Conservation (phyloP, 2,113 vertebrate genomes). For the Calidris pugnax region DNA sequence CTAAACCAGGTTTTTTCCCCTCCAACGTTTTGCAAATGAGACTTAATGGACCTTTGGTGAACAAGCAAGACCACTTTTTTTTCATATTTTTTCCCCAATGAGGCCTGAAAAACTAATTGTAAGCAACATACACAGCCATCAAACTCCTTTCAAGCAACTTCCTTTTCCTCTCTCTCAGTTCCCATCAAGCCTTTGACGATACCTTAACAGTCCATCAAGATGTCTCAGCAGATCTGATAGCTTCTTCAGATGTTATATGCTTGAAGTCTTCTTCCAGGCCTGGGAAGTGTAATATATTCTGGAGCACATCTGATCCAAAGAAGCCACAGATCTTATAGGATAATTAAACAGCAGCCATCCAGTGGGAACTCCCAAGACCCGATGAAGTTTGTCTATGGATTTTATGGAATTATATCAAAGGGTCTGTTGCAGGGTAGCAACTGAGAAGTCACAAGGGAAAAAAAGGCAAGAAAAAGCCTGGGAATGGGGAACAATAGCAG, state of each 20-base stretch:
- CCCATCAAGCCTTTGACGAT: conserved; percentile 12
- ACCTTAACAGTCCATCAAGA: conserved; percentile 53
- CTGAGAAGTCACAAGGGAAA: background rate
- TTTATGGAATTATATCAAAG: conserved; percentile 43
- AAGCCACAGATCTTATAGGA: conserved; percentile 52
- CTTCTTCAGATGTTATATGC: conserved; percentile 61
- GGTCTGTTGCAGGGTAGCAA: conserved; percentile 45
- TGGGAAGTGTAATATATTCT: conserved; percentile 42
- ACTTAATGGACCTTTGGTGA: background rate
- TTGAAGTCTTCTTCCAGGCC: conserved; percentile 41
- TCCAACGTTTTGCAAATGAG: background rate
- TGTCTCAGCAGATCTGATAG: conserved; percentile 53
- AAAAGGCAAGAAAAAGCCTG: conserved; percentile 22
- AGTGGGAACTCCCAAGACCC: conserved; percentile 6
- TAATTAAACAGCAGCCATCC: conserved; percentile 44
- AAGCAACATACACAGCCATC: background rate
- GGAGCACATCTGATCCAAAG: conserved; percentile 57
- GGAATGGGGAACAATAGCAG: background rate
- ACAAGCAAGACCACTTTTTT: background rate
- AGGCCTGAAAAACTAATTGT: background rate
- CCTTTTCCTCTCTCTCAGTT: background rate
- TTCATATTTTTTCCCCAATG: background rate
- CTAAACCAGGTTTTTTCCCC: background rate
- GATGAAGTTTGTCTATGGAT: conserved; percentile 28
- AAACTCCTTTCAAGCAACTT: background rate